Evolutionary conservation across 2,888 invertebrate genomes (phyloP), one percentile per base, ranked within the genome.

Genomic region (Callosobruchus maculatus): DNA sequence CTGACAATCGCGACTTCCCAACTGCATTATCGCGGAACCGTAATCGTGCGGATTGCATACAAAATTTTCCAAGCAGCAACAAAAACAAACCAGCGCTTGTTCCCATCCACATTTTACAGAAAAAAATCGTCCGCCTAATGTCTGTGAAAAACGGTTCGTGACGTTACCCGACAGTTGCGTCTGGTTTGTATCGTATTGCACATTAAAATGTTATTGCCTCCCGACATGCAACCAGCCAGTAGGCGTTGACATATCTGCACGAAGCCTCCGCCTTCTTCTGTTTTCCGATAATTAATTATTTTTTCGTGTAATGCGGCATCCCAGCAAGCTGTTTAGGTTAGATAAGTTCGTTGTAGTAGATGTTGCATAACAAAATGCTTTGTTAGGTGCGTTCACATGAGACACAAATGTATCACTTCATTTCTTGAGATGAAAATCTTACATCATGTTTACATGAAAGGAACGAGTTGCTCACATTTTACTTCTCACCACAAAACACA

Each of bases 221-320:
- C 80, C 81, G 82, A 81, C 87, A 87, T 86, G 87, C 87, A 83
- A 86, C 68, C 21, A 81, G 83, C 80, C 83, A 21, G 86, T 83
- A 85, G 86, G 86, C 86, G 86, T 84, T 84, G 86, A 86, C 86
- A 85, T 83, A 82, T 83, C 83, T 82, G 84, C 86, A 87, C 86
- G 86, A 85, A 84, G 80, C 77, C 79, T 79, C 80, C 80, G 75
- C 75, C 77, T 78, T 78, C 73, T 74, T 73, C 67, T 74, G 73
- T 74, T 74, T 75, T 76, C 74, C 71, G 75, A 71, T 78, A 78
- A 73, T 75, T 73, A 74, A 75, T 75, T 77, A 76, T 71, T 73
- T 49, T 70, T 70, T 70, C 26, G 70, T 21, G 49, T 49, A 49
- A 49, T 49, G 49, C 49, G 49, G 49, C 49, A 13, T 49, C 49